These are phyloP conservation scores for Tigriopus japonicus DNA, from an alignment of 1,140 invertebrate genomes.

Conservation along the genomic window DNA sequence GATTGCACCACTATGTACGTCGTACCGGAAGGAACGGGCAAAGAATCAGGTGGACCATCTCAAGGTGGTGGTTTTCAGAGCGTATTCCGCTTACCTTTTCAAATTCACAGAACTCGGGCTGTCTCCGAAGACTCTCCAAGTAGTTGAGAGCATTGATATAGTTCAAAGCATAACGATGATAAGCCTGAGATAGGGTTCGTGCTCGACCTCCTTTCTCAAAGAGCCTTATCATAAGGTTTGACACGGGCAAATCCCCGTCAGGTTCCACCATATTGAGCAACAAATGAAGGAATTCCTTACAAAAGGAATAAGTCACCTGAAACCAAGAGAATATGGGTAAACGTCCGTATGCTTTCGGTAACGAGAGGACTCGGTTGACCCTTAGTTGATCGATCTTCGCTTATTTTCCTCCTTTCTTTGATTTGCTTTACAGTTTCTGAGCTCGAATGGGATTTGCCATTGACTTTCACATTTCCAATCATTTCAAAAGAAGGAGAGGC, in stretches of 20 bases:
- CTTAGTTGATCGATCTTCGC: no score
- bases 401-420: no score
- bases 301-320: conserved; percentile 45
- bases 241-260: conserved; percentile 6
- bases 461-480: no score
- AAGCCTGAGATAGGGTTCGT: conserved; percentile 31
- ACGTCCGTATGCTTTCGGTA: no score
- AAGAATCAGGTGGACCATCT: no score
- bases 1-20: conserved; percentile 35
- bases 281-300: conserved; percentile 41
- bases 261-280: conserved; percentile 29
- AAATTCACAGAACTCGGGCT: conserved; percentile 39
- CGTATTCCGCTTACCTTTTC: conserved; percentile 32
- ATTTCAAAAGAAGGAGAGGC: no score
- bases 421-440: no score
- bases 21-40: no score
- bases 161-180: conserved; percentile 40
- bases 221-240: conserved; percentile 3
- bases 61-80: no score
- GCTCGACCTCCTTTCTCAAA: conserved; percentile 15
- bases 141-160: conserved; percentile 42
- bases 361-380: no score
- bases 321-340: conserved; percentile 15
- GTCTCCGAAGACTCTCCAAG: conserved; percentile 35
- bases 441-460: no score